These are phyloP conservation scores for Pelobates cultripes DNA, from an alignment of 2,797 vertebrate species.

Conservation along the genomic window DNA sequence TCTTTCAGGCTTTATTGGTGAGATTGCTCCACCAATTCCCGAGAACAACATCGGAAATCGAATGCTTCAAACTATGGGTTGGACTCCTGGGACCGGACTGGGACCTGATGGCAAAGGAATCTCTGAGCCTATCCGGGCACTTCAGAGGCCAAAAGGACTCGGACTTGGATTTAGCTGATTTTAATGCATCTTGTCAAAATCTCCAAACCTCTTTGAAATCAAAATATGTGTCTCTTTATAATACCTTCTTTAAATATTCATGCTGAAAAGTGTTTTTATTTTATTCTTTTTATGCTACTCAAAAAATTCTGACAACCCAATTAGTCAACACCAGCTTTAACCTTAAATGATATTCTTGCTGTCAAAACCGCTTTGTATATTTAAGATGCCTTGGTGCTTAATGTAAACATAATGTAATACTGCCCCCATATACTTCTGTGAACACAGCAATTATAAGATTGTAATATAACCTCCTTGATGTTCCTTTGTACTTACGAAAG, in stretches of 20 bases:
- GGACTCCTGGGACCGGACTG: slow-evolving; percentile 88
- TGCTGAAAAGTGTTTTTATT: slow-evolving; percentile 39
- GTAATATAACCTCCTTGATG: slow-evolving; percentile 30
- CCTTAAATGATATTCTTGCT: slow-evolving; percentile 42
- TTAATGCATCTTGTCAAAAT: slow-evolving; percentile 40
- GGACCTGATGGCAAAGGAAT: slow-evolving; percentile 93
- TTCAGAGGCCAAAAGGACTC: slow-evolving; percentile 81
- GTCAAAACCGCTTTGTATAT: slow-evolving; percentile 46
- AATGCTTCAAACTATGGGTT: slow-evolving; percentile 96
- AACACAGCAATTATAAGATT: slow-evolving; percentile 55
- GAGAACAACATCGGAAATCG: slow-evolving; percentile 91
- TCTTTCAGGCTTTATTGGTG: slow-evolving; percentile 81
- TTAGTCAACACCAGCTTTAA: slow-evolving; percentile 44
- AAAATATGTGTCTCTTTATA: slow-evolving; percentile 22
- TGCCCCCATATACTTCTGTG: slow-evolving; percentile 57
- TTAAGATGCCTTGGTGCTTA: slow-evolving; percentile 68
- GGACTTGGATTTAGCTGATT: slow-evolving; percentile 79
- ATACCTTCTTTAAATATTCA: slow-evolving; percentile 53
- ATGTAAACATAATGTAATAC: slow-evolving; percentile 57
- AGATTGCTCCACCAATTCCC: slow-evolving; percentile 82
- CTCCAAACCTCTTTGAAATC: slow-evolving; percentile 16
- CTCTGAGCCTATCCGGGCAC: slow-evolving; percentile 86
- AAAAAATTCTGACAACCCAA: slow-evolving; percentile 55
- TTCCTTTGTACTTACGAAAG: too few species aligned
- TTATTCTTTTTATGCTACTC: slow-evolving; percentile 9